A percentile compares a stretch with the other conserved stretches of the same genome.
These are phyloP conservation scores for Callithrix jacchus DNA, from an alignment of 2,113 vertebrate genomes.

Conservation along the genomic window DNA sequence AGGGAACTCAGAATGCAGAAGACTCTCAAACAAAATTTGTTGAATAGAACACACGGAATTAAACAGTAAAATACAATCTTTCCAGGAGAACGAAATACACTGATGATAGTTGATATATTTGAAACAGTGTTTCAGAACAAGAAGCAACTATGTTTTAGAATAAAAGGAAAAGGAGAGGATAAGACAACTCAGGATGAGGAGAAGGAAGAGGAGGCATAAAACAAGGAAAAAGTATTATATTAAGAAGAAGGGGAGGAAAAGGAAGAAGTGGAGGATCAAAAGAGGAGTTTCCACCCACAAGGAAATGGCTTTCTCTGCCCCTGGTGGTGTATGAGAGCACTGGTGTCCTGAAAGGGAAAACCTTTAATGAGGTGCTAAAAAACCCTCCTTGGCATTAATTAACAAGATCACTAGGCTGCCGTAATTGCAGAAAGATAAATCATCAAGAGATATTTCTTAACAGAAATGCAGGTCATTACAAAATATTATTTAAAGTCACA, in stretches of 20 bases:
- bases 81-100: background rate
- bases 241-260: background rate
- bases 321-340: background rate
- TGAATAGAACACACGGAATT: background rate
- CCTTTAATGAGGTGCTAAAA: slow-evolving; percentile 70
- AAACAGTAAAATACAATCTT: background rate
- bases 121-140: background rate
- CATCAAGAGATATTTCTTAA: slow-evolving; percentile 74
- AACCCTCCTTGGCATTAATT: slow-evolving; percentile 76
- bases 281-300: background rate
- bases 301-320: slow-evolving; percentile 51
- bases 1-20: background rate
- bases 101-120: background rate
- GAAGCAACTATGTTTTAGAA: background rate
- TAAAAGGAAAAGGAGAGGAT: background rate
- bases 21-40: background rate
- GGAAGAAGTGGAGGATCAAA: background rate
- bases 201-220: background rate
- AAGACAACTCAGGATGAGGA: background rate
- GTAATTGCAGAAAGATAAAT: slow-evolving; percentile 74
- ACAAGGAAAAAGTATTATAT: background rate
- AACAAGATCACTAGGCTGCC: slow-evolving; percentile 74
- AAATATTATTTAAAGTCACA: slow-evolving; percentile 77
- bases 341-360: slow-evolving; percentile 69
- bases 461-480: slow-evolving; percentile 77